A percentile compares a stretch with the other conserved stretches of the same genome.
Evolutionary conservation across 2,888 invertebrate species (phyloP).

Genomic region (Stenoptilia bipunctidactyla): DNA sequence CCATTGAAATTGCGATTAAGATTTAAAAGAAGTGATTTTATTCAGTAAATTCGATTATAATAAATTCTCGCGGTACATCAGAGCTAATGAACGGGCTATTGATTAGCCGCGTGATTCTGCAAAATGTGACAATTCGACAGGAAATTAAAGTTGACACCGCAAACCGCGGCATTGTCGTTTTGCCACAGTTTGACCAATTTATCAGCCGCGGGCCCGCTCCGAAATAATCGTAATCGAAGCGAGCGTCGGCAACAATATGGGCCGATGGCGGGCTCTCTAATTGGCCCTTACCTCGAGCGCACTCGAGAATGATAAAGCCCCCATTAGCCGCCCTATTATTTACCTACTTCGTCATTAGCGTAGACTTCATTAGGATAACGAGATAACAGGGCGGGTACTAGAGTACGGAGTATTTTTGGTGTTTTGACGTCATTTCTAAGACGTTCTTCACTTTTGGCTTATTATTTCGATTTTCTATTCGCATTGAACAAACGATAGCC

Average conservation of each 20-base stretch:
- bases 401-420: slow-evolving; percentile 50
- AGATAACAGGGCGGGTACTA: slow-evolving; percentile 60
- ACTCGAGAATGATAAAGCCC: slow-evolving; percentile 72
- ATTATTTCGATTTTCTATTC: background rate
- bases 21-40: too few relatives aligned
- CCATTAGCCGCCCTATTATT: slow-evolving; percentile 72
- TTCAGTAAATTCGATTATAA: too few relatives aligned
- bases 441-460: slow-evolving; percentile 19
- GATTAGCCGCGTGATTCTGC: background rate
- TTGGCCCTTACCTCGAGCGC: slow-evolving; percentile 72
- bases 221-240: slow-evolving; percentile 65
- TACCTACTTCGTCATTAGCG: slow-evolving; percentile 71
- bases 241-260: slow-evolving; percentile 67
- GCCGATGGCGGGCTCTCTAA: slow-evolving; percentile 67
- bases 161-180: slow-evolving; percentile 57
- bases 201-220: slow-evolving; percentile 48
- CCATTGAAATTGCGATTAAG: too few relatives aligned
- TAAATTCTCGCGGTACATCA: too few relatives aligned
- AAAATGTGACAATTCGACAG: slow-evolving; percentile 33
- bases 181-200: slow-evolving; percentile 66
- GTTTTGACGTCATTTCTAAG: slow-evolving; percentile 45
- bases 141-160: slow-evolving; percentile 49
- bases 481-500: too few relatives aligned
- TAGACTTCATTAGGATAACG: slow-evolving; percentile 72
- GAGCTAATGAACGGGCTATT: background rate